A percentile compares a stretch with the other conserved stretches of the same genome.
Evolutionary conservation across 2,888 invertebrate genomes (phyloP).

Genomic region (Acrobasis consociella): DNA sequence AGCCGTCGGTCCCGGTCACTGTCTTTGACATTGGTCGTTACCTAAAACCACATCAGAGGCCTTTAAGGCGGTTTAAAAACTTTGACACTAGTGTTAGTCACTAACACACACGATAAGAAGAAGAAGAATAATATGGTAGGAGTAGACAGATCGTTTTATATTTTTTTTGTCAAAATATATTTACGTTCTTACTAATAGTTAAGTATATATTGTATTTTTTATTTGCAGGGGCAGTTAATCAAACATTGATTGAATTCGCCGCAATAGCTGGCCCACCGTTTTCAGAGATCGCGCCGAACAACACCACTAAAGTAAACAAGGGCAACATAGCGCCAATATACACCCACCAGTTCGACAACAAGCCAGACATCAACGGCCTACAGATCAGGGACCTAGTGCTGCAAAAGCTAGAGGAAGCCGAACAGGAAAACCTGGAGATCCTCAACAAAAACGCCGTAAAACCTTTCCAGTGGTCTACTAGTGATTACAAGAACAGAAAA

Average conservation of each 20-base stretch:
- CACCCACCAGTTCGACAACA: slow-evolving; percentile 70
- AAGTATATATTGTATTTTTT: not conserved
- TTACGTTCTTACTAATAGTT: too few species aligned
- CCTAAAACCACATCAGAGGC: too few species aligned
- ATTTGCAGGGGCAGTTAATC: slow-evolving; percentile 41
- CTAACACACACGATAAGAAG: too few species aligned
- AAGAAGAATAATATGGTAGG: too few species aligned
- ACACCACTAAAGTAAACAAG: slow-evolving; percentile 56
- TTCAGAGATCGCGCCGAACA: slow-evolving; percentile 52
- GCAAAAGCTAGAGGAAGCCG: slow-evolving; percentile 64
- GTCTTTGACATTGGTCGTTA: too few species aligned
- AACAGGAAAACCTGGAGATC: slow-evolving; percentile 58
- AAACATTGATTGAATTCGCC: slow-evolving; percentile 51
- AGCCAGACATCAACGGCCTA: slow-evolving; percentile 59
- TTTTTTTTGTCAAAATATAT: too few species aligned
- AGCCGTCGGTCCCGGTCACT: too few species aligned
- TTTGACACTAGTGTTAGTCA: too few species aligned
- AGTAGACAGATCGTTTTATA: too few species aligned
- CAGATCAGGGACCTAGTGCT: slow-evolving; percentile 68
- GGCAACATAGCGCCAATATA: slow-evolving; percentile 70
- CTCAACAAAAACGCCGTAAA: slow-evolving; percentile 62
- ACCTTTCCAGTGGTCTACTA: slow-evolving; percentile 90
- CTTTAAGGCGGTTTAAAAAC: too few species aligned
- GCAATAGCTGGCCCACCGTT: slow-evolving; percentile 70
- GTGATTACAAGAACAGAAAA: slow-evolving; percentile 82